Evolutionary conservation across 2,113 vertebrate genomes (phyloP), one percentile per base, ranked within the genome.

Genomic region (Zosterops hypoxanthus): DNA sequence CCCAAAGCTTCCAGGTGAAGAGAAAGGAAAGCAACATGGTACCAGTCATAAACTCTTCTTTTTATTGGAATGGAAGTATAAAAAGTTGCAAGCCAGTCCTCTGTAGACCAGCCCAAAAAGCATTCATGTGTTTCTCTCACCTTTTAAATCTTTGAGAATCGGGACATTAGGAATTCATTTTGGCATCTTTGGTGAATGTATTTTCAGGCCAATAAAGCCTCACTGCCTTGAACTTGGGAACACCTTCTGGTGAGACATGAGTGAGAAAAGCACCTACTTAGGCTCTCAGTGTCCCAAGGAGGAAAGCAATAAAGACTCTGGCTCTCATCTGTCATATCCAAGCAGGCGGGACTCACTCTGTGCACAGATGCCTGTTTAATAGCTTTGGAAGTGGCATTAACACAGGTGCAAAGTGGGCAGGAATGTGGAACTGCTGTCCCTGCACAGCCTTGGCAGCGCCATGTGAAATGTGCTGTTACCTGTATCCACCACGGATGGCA

Each of bases 311-410:
- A 44, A 47, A 56, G 13, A 22, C 14, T 91, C 70, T 23, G 23
- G 39, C 70, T 93, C 69, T 90, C 44, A 50, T 72, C 65, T 82
- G 1, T 86, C 36, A 11, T 36, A 69, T 44, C 56, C 26, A 82
- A 93, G 88, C 47, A 71, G 87, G 70, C 44, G 93, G 64, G 52
- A 31, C 59, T 88, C 33, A 11, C 65, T 77, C n/a, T 72, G 86
- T 65, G 82, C 78, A 88, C 90, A 97, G 82, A 80, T 91, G 91
- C 4, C 2, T 83, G 25, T 88, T 95, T 95, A 92, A 95, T 71
- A 86, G 95, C 82, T 79, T 84, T 97, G 91, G 82, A 97, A 92
- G 61, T 23, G 21, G 39, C 60, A 36, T 63, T 79, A 53, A 64
- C 75, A 77, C 92, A 96, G 92, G 93, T 92, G 95, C 49, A 47